phyloP scores from a whole-genome alignment of 2,113 vertebrate genomes.

The Furnarius figulus region DNA sequence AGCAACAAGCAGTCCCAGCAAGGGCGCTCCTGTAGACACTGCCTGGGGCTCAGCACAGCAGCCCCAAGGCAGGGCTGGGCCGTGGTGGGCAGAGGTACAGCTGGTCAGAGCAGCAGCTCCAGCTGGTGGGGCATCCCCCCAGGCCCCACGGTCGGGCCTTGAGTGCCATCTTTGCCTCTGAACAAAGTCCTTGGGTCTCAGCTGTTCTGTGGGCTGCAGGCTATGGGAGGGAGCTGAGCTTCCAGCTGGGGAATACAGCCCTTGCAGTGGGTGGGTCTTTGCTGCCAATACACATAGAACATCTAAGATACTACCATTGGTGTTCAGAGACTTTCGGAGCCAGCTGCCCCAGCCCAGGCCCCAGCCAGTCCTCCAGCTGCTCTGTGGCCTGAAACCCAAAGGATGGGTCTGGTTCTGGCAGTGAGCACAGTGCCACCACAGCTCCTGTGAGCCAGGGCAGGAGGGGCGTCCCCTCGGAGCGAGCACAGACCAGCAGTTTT shows the following conservation, averaged over 20 bases:
- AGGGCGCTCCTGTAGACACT: accelerated
- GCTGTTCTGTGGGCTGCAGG: neutral
- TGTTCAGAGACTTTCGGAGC: neutral
- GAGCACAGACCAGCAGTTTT: neutral
- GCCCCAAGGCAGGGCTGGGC: neutral
- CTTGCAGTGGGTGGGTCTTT: neutral
- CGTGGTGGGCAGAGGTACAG: neutral
- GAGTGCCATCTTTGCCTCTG: neutral
- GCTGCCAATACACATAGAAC: neutral
- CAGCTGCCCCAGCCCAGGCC: neutral
- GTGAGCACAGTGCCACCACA: neutral
- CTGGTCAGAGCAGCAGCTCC: neutral
- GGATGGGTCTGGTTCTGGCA: neutral
- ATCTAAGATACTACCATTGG: neutral
- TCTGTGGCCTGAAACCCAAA: neutral
- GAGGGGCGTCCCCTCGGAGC: accelerated
- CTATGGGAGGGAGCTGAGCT: neutral
- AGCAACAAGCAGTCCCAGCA: neutral
- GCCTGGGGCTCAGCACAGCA: neutral
- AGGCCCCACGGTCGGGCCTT: accelerated
- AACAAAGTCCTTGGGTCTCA: neutral
- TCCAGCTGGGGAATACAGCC: neutral
- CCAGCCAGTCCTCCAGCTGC: accelerated
- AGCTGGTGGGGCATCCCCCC: neutral
- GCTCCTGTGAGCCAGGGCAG: neutral